Conservation (phyloP, 2,888 invertebrate species). For the Epistrophella euchroma region DNA sequence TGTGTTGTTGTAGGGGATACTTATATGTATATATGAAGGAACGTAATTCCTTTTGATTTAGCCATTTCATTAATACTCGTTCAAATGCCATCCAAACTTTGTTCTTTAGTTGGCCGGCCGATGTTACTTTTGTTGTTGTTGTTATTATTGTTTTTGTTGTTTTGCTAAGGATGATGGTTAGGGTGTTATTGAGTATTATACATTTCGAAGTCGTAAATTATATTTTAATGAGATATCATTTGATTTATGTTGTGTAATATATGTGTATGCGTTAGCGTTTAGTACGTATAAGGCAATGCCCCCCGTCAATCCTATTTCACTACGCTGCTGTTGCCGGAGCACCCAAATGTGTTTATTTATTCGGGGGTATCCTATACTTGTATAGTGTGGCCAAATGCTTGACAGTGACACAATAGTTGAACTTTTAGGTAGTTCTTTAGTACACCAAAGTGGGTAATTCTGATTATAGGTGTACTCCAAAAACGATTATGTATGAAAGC, state of each 20-base stretch:
- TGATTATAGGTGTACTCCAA: too few species aligned
- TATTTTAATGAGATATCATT: constrained; percentile 76
- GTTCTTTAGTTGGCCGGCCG: constrained; percentile 42
- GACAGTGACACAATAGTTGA: neutral
- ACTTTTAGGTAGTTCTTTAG: neutral
- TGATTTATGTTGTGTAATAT: constrained; percentile 72
- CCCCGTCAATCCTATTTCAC: constrained; percentile 69
- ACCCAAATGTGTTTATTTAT: constrained; percentile 68
- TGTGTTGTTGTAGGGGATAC: neutral
- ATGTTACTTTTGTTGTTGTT: constrained; percentile 7
- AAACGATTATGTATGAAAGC: too few species aligned
- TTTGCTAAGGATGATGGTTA: too few species aligned
- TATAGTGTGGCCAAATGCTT: constrained; percentile 32
- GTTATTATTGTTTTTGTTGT: neutral
- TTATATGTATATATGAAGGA: constrained; percentile 23
- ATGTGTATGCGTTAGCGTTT: neutral
- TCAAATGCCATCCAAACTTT: constrained; percentile 71
- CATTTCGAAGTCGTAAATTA: constrained; percentile 76
- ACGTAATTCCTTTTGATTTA: constrained; percentile 76
- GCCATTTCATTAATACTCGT: constrained; percentile 75
- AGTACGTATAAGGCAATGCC: constrained; percentile 45
- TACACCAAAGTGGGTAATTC: too few species aligned
- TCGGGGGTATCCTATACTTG: neutral
- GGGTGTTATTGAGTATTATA: constrained; percentile 69
- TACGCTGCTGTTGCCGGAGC: constrained; percentile 25